Percentiles rank a stretch among this genome's conserved stretches.
Evolutionary conservation across 2,888 invertebrate genomes (phyloP).

Genomic region (Rugalucina vietnamica): DNA sequence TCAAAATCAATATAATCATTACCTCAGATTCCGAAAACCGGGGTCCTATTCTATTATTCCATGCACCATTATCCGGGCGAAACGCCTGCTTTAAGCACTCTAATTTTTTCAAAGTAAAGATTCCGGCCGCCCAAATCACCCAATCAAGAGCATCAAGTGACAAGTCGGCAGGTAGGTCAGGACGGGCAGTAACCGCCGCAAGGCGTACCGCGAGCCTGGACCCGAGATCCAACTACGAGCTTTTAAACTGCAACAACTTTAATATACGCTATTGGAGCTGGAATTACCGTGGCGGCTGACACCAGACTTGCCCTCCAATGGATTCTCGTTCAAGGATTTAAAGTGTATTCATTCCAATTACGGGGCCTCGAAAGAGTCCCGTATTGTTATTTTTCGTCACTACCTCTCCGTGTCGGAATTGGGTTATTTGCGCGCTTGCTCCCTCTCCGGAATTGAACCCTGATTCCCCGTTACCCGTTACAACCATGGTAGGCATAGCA

Average conservation of each 20-base stretch:
- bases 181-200: constrained; percentile 55
- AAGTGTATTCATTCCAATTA: constrained; percentile 85
- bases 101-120: constrained; percentile 89
- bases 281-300: constrained; percentile 90
- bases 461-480: constrained; percentile 90
- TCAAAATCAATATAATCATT: too few species aligned
- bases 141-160: constrained; percentile 80
- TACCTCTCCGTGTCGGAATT: too few species aligned
- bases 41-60: constrained; percentile 89
- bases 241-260: constrained; percentile 89
- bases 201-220: constrained; percentile 66
- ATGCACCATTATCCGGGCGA: constrained; percentile 84
- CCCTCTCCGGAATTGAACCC: too few species aligned
- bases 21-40: constrained; percentile 65
- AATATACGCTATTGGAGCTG: constrained; percentile 89
- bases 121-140: constrained; percentile 84
- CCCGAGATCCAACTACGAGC: constrained; percentile 86
- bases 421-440: constrained; percentile 89
- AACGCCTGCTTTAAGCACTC: constrained; percentile 88
- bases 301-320: constrained; percentile 82
- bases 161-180: background rate
- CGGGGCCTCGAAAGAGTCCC: constrained; percentile 75
- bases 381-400: constrained; percentile 84
- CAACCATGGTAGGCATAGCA: constrained; percentile 88
- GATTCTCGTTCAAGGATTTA: constrained; percentile 68